These are phyloP conservation scores for Polydrusus cervinus DNA, from an alignment of 2,888 invertebrate genomes.

Conservation along the genomic window DNA sequence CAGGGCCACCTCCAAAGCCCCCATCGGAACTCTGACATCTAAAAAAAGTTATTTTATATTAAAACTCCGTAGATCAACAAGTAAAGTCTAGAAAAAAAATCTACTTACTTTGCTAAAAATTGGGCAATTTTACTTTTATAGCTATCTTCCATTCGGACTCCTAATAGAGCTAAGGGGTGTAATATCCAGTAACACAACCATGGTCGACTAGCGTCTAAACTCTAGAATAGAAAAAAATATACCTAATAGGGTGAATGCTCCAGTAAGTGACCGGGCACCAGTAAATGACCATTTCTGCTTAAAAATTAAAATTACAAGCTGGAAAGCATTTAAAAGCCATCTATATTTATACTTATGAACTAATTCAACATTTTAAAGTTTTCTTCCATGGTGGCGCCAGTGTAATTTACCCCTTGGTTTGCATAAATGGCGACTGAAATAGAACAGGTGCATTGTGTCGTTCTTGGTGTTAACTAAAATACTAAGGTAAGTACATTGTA, in stretches of 20 bases:
- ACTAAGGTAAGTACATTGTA: too few species aligned
- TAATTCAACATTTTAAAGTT: too few species aligned
- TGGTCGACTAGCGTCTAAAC: constrained; percentile 94
- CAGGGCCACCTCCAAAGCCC: constrained; percentile 96
- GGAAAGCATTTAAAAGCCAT: too few species aligned
- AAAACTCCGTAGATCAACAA: neutral
- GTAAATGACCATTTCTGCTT: too few species aligned
- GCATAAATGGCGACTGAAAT: too few species aligned
- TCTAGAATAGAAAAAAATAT: constrained; percentile 70
- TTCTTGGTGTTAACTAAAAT: too few species aligned
- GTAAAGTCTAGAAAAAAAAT: neutral
- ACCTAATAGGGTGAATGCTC: neutral
- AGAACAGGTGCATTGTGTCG: too few species aligned
- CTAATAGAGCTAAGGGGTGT: constrained; percentile 89
- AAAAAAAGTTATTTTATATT: constrained; percentile 15
- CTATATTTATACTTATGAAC: too few species aligned
- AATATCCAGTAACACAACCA: constrained; percentile 99
- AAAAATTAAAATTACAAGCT: too few species aligned
- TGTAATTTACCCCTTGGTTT: too few species aligned
- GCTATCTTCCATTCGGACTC: constrained; percentile 76
- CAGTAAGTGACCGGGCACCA: too few species aligned
- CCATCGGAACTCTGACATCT: constrained; percentile 87
- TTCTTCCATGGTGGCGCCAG: too few species aligned
- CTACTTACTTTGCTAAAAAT: constrained; percentile 75
- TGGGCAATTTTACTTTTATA: constrained; percentile 74